Percentiles rank a stretch among this genome's conserved stretches.
Evolutionary conservation across 2,113 vertebrate species (phyloP).

Genomic region (Paracanthobrama guichenoti): DNA sequence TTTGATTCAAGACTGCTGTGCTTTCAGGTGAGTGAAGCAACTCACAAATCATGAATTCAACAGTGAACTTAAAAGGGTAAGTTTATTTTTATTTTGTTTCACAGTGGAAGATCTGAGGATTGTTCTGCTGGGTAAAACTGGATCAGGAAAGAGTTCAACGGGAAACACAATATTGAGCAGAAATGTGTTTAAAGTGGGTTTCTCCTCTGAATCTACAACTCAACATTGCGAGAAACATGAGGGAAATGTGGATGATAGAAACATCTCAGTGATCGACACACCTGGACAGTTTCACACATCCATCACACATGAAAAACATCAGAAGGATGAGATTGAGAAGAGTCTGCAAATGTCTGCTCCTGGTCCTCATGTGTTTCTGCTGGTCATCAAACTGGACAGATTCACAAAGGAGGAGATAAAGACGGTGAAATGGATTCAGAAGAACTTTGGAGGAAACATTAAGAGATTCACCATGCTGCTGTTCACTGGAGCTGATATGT

Average conservation of each 20-base stretch:
- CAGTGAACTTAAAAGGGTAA: too few species aligned
- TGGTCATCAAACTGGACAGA: background rate
- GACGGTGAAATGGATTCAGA: background rate
- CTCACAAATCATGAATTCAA: too few species aligned
- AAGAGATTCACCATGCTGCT: background rate
- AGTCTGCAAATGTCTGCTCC: background rate
- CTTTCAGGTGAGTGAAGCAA: too few species aligned
- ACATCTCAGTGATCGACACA: background rate
- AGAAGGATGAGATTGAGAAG: background rate
- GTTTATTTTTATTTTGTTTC: background rate
- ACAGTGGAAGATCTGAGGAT: background rate
- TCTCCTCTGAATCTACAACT: background rate
- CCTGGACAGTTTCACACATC: background rate
- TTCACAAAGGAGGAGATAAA: background rate
- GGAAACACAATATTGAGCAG: background rate
- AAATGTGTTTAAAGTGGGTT: background rate
- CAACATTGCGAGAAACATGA: background rate
- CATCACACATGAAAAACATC: background rate
- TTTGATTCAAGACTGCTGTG: too few species aligned
- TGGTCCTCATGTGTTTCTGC: background rate
- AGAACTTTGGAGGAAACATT: background rate
- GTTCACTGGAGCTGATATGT: background rate
- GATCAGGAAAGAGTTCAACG: background rate
- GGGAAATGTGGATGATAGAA: background rate
- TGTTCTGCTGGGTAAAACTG: background rate